Evolutionary conservation across 2,888 invertebrate species (phyloP), one percentile per base, ranked within the genome.

Genomic region (Hipparchia semele): DNA sequence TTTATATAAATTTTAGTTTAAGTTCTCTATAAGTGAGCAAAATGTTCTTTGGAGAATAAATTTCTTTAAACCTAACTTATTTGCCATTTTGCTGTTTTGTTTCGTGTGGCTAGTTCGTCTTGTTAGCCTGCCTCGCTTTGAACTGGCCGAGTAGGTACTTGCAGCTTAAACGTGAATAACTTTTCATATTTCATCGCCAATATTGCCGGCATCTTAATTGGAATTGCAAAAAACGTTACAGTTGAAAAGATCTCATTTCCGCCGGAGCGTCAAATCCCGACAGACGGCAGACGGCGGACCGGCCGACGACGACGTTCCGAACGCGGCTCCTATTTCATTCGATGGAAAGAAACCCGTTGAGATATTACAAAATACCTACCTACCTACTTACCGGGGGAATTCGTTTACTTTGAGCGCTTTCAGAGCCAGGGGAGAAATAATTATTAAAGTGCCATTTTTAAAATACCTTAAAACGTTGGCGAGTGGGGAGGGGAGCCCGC

Each of bases 381-480:
- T n/a, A n/a, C n/a, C n/a, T 45, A 10, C 39, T 60, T 2, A 12
- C 6, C 2, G 60, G 12, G 33, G 33, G 60, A 71, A 69, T 69
- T 69, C 72, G 58, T 72, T 74, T 74, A 74, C 68, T 71, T 71
- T 71, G 46, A 74, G 59, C 73, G 56, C 65, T 71, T 59, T n/a
- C 56, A 33, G 66, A 71, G 73, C 49, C 8, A 70, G 74, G 72
- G 59, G 71, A 71, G 59, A 70, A 71, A 73, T 75, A 75, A 75
- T 76, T 75, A 71, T 75, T 74, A 70, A 70, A 72, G 74, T 76
- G 70, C 60, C 70, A 73, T 76, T 77, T 75, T 76, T 72, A 75
- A 73, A 73, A 66, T 73, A 65, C 60, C 68, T 73, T 62, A 72
- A 73, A 71, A 60, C 39, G 60, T 59, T 33, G 60, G n/a, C 54